These are phyloP conservation scores for Gadus macrocephalus DNA, from an alignment of 2,113 vertebrate species.

Conservation along the genomic window DNA sequence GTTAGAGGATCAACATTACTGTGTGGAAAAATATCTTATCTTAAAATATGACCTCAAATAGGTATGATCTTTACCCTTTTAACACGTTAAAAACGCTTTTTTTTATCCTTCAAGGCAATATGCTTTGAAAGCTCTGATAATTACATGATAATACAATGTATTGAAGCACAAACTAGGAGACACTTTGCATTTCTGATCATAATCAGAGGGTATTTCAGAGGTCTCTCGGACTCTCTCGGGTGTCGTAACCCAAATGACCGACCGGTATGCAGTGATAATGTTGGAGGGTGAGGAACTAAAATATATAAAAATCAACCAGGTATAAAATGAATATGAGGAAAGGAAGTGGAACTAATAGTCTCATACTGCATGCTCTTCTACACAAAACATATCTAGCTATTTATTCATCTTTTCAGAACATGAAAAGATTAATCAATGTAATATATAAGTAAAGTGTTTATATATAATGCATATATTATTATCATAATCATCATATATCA, in stretches of 20 bases:
- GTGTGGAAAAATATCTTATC: conserved; percentile 9
- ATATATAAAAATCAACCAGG: conserved; percentile 68
- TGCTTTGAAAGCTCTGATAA: no score
- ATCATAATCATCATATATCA: background rate
- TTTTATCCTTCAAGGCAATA: no score
- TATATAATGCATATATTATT: background rate
- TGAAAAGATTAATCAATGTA: no score
- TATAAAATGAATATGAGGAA: conserved; percentile 72
- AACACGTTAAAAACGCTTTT: background rate
- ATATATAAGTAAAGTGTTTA: no score
- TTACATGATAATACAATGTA: no score
- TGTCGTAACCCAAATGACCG: conserved; percentile 61
- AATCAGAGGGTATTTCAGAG: no score
- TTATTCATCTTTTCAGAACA: no score
- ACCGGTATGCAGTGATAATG: conserved; percentile 68
- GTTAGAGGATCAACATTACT: conserved; percentile 45
- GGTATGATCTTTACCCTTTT: background rate
- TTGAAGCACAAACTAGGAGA: no score
- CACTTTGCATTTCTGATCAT: no score
- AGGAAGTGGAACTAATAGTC: conserved; percentile 73
- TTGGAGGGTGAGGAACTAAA: conserved; percentile 59
- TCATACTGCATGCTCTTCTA: conserved; percentile 60
- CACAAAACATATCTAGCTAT: background rate
- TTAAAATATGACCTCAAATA: background rate
- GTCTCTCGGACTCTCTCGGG: conserved; percentile 59